Evolutionary conservation across 2,888 invertebrate genomes (phyloP).

Genomic region (Automeris io): DNA sequence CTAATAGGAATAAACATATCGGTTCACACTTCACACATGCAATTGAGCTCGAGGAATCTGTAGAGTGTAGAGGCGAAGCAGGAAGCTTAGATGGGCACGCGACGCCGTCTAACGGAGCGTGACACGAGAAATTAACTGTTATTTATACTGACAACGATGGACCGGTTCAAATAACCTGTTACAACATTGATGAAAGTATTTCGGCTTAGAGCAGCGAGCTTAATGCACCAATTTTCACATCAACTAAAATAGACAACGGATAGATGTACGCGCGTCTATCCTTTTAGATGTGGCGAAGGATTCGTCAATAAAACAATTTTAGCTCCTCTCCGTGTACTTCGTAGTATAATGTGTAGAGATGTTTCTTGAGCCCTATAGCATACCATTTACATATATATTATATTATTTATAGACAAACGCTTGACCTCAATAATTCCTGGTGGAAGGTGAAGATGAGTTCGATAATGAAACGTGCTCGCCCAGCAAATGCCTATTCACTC

Average conservation of each 20-base stretch:
- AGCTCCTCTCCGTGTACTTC: no score
- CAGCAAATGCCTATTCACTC: no score
- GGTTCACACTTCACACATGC: constrained; percentile 19
- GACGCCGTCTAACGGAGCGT: constrained; percentile 67
- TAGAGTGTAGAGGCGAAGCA: constrained; percentile 45
- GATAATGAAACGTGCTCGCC: no score
- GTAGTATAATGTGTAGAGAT: no score
- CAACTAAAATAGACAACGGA: constrained; percentile 3
- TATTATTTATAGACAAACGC: no score
- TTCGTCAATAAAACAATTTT: not conserved
- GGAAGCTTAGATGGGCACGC: constrained; percentile 61
- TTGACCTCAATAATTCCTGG: no score
- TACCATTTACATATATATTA: no score
- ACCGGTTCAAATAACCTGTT: constrained; percentile 56
- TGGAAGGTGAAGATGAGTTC: no score
- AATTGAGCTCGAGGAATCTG: constrained; percentile 35
- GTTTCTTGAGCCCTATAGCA: no score
- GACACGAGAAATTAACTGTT: constrained; percentile 72
- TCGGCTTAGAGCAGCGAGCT: constrained; percentile 19
- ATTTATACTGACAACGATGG: constrained; percentile 51
- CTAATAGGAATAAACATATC: constrained; percentile 8
- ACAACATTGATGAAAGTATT: constrained; percentile 53
- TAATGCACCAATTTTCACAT: constrained; percentile 24
- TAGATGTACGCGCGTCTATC: no score
- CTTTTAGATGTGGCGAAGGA: not conserved